Base-by-base conservation (phyloP, 2,113 vertebrate species). In the Asarcornis scutulata region DNA sequence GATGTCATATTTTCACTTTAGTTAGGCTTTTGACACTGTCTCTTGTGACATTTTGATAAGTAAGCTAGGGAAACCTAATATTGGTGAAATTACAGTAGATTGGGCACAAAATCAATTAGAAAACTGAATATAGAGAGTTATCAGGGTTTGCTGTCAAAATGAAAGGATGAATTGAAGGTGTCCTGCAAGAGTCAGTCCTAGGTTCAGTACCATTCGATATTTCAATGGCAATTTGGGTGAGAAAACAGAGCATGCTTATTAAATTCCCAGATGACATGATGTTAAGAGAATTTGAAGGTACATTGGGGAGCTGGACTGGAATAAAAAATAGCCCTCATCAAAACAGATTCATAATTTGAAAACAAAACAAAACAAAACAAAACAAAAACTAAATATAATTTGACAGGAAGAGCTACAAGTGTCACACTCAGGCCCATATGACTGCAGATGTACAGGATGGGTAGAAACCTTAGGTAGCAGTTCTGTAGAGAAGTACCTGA, bases 21-120 rank as follows among this genome's bases (percentile, higher is more conserved):
- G 5, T 84, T 69, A 79, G 56, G 38, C 42, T 91, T 92, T 88
- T 75, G 89, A 40, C 58, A 53, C 32, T 67, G 44, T 77, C 76
- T 72, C 20, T 86, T 38, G 42, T 78, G 88, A 82, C 42, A 36
- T 95, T 95, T 88, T 93, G 73, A 36, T 71, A 86, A 88, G 46
- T 32, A 86, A 86, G 31, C 20, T 48, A 79, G n/a, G 34, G 64
- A 87, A 90, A 60, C 38, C 7, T 83, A 40, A 91, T 89, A 81
- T 26, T 80, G 68, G 73, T 76, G 44, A 92, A 93, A 82, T 88
- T 84, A 36, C 42, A 78, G 32, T 81, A 60, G 55, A 78, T 18
- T 17, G 64, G 42, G 60, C 17, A 48, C 31, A 91, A 90, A 86
- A 95, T 68, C 83, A 88, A 73, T 72, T 78, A 88, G 64, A 87